Percentiles rank a stretch among this genome's conserved stretches.
phyloP scores from a whole-genome alignment of 2,888 invertebrate species.

The Campoplex capitator region DNA sequence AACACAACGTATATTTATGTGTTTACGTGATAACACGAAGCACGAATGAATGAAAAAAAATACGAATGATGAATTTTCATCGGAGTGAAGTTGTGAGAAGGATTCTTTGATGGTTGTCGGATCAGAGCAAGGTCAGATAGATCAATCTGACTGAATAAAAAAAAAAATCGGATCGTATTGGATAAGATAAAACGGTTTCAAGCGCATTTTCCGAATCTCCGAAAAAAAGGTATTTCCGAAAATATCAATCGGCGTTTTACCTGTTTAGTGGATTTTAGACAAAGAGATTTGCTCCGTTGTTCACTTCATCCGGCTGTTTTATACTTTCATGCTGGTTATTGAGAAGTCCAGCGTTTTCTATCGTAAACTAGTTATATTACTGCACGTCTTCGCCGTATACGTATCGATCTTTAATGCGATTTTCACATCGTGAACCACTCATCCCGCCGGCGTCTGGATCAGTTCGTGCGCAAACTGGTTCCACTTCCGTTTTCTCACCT shows the following conservation, averaged over 20 bases:
- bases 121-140: not conserved
- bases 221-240: not conserved
- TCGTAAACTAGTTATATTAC: slow-evolving; percentile 63
- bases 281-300: slow-evolving; percentile 28
- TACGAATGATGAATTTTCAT: not conserved
- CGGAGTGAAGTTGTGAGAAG: not conserved
- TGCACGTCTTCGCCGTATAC: slow-evolving; percentile 48
- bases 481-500: slow-evolving; percentile 50
- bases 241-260: slow-evolving; percentile 34
- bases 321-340: slow-evolving; percentile 10
- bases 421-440: slow-evolving; percentile 62
- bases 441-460: slow-evolving; percentile 44
- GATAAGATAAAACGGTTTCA: not conserved
- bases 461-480: slow-evolving; percentile 43
- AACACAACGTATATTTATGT: no score
- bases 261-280: slow-evolving; percentile 15
- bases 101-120: not conserved
- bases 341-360: slow-evolving; percentile 20
- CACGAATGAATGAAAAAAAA: no score
- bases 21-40: no score
- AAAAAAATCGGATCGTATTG: not conserved
- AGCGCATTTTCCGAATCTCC: not conserved
- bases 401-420: slow-evolving; percentile 63
- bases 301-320: not conserved
- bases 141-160: not conserved